Percentiles rank a stretch among this genome's conserved stretches.
Evolutionary conservation across 1,140 invertebrate genomes (phyloP).

Genomic region (Polypedilum pembai): DNA sequence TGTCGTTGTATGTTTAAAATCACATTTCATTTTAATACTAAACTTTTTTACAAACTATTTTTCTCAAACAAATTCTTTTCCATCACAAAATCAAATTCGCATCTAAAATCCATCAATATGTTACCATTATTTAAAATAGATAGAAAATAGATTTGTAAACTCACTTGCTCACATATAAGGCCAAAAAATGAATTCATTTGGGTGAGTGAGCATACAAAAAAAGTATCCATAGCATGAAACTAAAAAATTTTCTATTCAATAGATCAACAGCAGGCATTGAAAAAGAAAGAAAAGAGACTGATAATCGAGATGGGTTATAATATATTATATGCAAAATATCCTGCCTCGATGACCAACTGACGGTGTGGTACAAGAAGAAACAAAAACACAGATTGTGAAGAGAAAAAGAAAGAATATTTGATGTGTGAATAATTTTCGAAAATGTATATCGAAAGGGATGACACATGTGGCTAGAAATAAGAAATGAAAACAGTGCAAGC

Average conservation of each 20-base stretch:
- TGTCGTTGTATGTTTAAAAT: too few relatives aligned
- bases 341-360: slow-evolving; percentile 8
- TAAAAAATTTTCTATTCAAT: too few relatives aligned
- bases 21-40: too few relatives aligned
- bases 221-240: too few relatives aligned
- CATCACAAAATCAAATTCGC: slow-evolving; percentile 22
- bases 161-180: too few relatives aligned
- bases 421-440: slow-evolving; percentile 21
- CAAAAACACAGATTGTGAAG: not conserved
- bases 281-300: not conserved
- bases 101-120: slow-evolving; percentile 7
- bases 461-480: not conserved
- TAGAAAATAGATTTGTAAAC: too few relatives aligned
- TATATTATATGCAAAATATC: slow-evolving; percentile 6
- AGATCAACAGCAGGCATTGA: too few relatives aligned
- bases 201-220: too few relatives aligned
- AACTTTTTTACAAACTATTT: too few relatives aligned
- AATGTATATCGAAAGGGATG: not conserved
- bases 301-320: not conserved
- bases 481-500: not conserved
- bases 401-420: not conserved
- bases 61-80: too few relatives aligned
- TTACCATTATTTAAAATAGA: not conserved
- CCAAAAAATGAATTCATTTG: too few relatives aligned
- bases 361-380: not conserved